phyloP scores from a whole-genome alignment of 2,888 invertebrate species.

The Cephus spinipes region DNA sequence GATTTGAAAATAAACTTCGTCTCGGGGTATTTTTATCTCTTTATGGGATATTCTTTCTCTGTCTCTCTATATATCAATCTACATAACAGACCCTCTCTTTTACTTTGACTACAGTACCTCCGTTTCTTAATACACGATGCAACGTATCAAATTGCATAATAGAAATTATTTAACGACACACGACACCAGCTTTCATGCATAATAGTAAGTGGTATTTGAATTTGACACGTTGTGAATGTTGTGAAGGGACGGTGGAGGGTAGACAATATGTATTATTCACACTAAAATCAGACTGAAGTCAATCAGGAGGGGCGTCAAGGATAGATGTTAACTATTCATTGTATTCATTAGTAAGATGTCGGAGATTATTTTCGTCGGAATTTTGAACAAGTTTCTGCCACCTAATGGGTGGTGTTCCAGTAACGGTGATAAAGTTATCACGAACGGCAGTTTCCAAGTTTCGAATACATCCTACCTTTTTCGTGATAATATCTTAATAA shows the following conservation, averaged over 20 bases:
- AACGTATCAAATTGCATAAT: not conserved
- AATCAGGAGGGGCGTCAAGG: conserved; percentile 19
- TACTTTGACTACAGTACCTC: not conserved
- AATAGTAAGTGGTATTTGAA: not conserved
- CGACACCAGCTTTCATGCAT: not conserved
- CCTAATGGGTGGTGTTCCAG: not conserved
- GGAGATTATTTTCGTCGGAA: not conserved
- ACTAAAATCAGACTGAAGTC: conserved; percentile 31
- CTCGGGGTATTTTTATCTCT: not conserved
- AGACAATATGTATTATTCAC: conserved; percentile 27
- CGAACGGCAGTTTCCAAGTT: not conserved
- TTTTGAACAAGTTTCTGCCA: not conserved
- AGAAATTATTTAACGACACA: not conserved
- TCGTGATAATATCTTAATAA: not conserved
- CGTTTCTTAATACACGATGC: not conserved
- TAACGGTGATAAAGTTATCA: not conserved
- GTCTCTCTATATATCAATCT: not conserved
- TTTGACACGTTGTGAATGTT: not conserved
- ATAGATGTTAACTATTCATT: conserved; percentile 32
- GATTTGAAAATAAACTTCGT: not conserved
- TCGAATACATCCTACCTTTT: not conserved
- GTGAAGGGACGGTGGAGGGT: not conserved
- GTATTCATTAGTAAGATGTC: conserved; percentile 28
- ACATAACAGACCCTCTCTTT: not conserved
- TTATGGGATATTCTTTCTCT: not conserved